Base-by-base conservation (phyloP, 2,113 vertebrate genomes). In the Leiothrix lutea region DNA sequence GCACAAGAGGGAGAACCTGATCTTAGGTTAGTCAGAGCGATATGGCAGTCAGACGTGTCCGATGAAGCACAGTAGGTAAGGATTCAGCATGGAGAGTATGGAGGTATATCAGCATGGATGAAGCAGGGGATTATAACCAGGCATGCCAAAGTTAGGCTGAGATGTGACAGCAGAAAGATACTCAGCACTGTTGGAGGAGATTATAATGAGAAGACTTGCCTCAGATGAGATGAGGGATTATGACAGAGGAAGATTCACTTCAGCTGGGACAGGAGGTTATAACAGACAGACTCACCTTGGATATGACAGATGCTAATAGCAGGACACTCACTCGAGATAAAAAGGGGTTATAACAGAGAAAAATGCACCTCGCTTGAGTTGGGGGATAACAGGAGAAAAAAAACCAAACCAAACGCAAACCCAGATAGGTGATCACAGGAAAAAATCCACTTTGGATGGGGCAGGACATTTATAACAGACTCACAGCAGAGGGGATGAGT, bases 221-320 rank as follows among this genome's bases (percentile, higher is more conserved):
- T 95, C 57, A 66, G 72, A 90, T 86, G 64, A 92, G 80, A 92
- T 88, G 88, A 93, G 71, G 90, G 72, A 93, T 95, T 96, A 93
- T 92, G 92, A 95, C 92, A 95, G 74, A 93, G 75, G 90, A 77
- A 93, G 93, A 96, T 93, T 88, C 87, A 96, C 92, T 88, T 95
- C 82, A 86, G 38, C 74, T 86, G 71, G 95, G 94, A 96, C 79
- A 80, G 72, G 94, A 94, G 88, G 75, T 95, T 96, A 57, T 90
- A 93, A 88, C 74, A 90, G 84, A 94, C 73, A 92, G 81, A 86
- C 47, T 97, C 90, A 94, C 96, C 93, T 92, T 94, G 93, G 88
- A 90, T 60, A 77, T 94, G 96, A 96, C 80, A 95, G 90, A 95
- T 95, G 94, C 77, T 95, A 97, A 96, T 94, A 95, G 84, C 62